Evolutionary conservation across 2,888 invertebrate species (phyloP), one percentile per base, ranked within the genome.

Genomic region (Trichopria drosophilae): DNA sequence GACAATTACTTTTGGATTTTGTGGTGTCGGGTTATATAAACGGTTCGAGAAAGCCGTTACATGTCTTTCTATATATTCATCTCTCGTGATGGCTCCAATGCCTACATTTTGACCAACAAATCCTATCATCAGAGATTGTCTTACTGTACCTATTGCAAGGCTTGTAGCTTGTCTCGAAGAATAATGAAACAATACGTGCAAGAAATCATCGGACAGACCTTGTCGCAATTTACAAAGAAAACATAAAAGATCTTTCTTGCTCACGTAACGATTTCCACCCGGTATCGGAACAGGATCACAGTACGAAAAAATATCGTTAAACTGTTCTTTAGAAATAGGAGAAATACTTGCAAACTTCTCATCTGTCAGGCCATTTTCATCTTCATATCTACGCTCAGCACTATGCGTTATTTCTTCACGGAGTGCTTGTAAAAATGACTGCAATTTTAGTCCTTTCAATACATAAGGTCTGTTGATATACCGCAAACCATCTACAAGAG

Each of bases 121-220:
- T 34, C 13, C 10, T 22, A 10, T 6, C 12, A 22, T 32, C 13
- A 31, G 31, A 31, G 47, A 40, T 18, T 32, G 20, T 24, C 40
- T 32, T 6, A 47, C 34, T 9, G 23, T 40, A n/a, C 16, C 23
- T 6, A 47, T 20, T 16, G 13, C 19, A 15, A 47, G 13, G n/a
- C 47, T 47, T 10, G 34, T 18, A 9, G 32, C 18, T 32, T 47
- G 40, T 24, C 47, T 40, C 16, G 32, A 40, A 6, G 34, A 34
- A 39, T 39, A 46, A 1, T 29, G 5, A 29, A 46, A 46, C 9
- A 46, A 31, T 10, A 37, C 31, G 20, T 29, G 19, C 16, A 39
- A 23, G 19, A 39, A 15, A 5, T 31, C 16, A 18, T 31, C 31
- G 23, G 31, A 28, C 13, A 46, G 15, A 2, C 31, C 46, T 19